phyloP scores from a whole-genome alignment of 1,140 invertebrate genomes.

The Bactericera cockerelli region DNA sequence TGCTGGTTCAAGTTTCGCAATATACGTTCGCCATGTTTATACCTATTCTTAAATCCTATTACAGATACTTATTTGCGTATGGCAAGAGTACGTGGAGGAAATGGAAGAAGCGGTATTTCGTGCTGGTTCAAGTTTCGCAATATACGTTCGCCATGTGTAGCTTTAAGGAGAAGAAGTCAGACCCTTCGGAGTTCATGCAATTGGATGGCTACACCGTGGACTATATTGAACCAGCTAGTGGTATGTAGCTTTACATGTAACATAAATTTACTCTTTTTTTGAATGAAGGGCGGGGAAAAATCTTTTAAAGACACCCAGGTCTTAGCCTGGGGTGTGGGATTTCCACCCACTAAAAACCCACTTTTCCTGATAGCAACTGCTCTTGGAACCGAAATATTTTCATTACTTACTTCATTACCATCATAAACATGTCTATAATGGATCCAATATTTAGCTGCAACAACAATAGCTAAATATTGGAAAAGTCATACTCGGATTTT shows the following conservation, averaged over 20 bases:
- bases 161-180: constrained; percentile 97
- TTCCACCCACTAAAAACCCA: too few relatives aligned
- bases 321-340: too few relatives aligned
- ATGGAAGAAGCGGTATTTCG: constrained; percentile 98
- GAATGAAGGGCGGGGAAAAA: too few relatives aligned
- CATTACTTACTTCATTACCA: too few relatives aligned
- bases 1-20: constrained; percentile 96
- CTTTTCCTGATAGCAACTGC: too few relatives aligned
- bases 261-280: neutral
- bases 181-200: constrained; percentile 99
- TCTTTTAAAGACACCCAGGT: too few relatives aligned
- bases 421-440: neutral
- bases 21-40: constrained; percentile 99
- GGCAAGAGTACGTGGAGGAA: constrained; percentile 99
- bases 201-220: constrained; percentile 98
- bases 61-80: constrained; percentile 77
- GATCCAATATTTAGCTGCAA: constrained; percentile 21
- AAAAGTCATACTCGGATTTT: too few relatives aligned
- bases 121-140: constrained; percentile 96
- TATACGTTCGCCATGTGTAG: constrained; percentile 99
- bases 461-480: constrained; percentile 8
- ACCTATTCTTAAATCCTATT: too few relatives aligned
- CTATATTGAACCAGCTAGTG: constrained; percentile 87
- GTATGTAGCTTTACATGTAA: constrained; percentile 36
- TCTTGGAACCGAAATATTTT: too few relatives aligned